Percentiles rank a stretch among this genome's conserved stretches.
These are phyloP conservation scores for Pseudochaenichthys georgianus DNA, from an alignment of 2,797 vertebrate genomes.

Conservation along the genomic window DNA sequence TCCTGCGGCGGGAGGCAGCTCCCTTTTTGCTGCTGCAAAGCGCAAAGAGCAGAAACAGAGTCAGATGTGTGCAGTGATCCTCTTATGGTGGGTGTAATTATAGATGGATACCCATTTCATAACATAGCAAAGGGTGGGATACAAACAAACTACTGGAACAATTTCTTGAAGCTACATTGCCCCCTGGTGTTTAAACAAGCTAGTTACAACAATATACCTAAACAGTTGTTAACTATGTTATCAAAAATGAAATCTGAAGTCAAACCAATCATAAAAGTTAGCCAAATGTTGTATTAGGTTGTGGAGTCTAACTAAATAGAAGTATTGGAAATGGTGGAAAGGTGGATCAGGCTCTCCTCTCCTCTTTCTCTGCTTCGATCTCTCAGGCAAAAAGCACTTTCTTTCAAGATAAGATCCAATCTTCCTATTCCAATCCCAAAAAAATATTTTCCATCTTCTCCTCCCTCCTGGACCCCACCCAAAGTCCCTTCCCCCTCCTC, in stretches of 20 bases:
- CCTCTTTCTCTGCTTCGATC: too few relatives aligned
- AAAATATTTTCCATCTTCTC: too few relatives aligned
- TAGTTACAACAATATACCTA: background rate
- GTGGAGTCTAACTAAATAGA: background rate
- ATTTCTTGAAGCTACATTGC: background rate
- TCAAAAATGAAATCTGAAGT: background rate
- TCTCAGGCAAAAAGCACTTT: too few relatives aligned
- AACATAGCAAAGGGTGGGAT: background rate
- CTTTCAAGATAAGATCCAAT: too few relatives aligned
- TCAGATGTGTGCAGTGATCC: slow-evolving; percentile 15
- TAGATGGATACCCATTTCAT: background rate
- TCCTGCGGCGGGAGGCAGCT: slow-evolving; percentile 94
- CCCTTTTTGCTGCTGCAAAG: slow-evolving; percentile 96
- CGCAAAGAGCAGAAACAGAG: slow-evolving; percentile 59
- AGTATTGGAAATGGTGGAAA: background rate
- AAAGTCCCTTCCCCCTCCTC: too few relatives aligned
- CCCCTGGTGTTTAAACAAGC: slow-evolving; percentile 3
- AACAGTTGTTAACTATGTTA: too few relatives aligned
- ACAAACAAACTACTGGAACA: background rate
- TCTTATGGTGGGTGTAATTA: background rate
- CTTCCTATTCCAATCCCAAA: too few relatives aligned
- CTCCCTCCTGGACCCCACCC: too few relatives aligned
- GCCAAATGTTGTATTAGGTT: background rate
- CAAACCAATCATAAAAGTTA: background rate
- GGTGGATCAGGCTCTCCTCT: too few relatives aligned